Conservation (phyloP, 2,797 vertebrate genomes). For the Betta splendens region DNA sequence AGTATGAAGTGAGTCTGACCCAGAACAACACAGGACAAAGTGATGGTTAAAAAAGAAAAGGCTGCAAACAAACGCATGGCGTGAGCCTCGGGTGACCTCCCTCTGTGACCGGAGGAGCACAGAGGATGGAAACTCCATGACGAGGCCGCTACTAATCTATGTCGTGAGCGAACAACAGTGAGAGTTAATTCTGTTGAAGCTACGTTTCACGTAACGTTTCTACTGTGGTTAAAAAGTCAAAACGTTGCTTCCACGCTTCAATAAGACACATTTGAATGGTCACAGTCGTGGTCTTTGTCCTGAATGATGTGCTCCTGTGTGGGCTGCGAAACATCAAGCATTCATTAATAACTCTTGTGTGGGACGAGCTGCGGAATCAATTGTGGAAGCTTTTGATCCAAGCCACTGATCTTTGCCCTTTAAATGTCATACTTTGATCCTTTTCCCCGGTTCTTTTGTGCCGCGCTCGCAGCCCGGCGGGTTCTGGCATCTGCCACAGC, state of each 20-base stretch:
- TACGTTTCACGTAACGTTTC: slow-evolving; percentile 21
- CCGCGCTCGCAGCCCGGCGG: not conserved
- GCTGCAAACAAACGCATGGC: slow-evolving; percentile 12
- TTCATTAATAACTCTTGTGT: slow-evolving; percentile 42
- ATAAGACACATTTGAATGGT: slow-evolving; percentile 5
- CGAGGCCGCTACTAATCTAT: slow-evolving; percentile 12
- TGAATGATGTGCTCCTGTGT: slow-evolving; percentile 22
- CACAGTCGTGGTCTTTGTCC: slow-evolving; percentile 14
- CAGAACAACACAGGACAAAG: slow-evolving; percentile 3
- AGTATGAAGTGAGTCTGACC: slow-evolving; percentile 5
- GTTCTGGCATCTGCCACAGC: slow-evolving; percentile 29
- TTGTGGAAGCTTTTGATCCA: slow-evolving; percentile 53
- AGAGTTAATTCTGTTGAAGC: slow-evolving; percentile 9
- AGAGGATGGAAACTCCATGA: slow-evolving; percentile 21
- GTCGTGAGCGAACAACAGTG: slow-evolving; percentile 6
- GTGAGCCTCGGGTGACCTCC: slow-evolving; percentile 34
- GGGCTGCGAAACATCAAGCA: slow-evolving; percentile 41
- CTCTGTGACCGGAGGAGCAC: slow-evolving; percentile 34
- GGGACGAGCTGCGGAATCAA: slow-evolving; percentile 42
- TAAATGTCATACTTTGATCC: slow-evolving; percentile 64
- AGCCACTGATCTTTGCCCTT: slow-evolving; percentile 67
- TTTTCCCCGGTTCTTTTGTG: slow-evolving; percentile 1
- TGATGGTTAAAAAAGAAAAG: slow-evolving; percentile 12
- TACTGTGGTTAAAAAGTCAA: slow-evolving; percentile 1
- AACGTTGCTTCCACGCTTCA: slow-evolving; percentile 12